These are phyloP conservation scores for Myotis davidii DNA, from an alignment of 2,113 vertebrate genomes.

Conservation along the genomic window DNA sequence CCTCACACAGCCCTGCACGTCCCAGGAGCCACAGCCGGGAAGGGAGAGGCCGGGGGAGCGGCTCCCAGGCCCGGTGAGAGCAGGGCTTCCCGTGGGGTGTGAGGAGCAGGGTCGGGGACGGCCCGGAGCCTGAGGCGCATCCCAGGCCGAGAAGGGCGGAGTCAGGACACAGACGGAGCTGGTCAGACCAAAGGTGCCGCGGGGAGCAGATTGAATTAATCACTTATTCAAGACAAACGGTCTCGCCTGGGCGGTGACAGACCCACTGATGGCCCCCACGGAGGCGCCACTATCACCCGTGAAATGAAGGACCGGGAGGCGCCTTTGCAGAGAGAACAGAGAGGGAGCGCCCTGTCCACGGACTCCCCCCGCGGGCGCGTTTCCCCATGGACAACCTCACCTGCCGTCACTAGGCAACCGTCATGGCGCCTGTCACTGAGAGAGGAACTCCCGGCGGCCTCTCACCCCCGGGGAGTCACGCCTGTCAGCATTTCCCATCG, in stretches of 20 bases:
- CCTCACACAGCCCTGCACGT: no score
- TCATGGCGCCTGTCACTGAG: neutral
- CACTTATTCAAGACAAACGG: neutral
- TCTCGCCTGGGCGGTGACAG: neutral
- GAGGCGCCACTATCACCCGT: fast-evolving
- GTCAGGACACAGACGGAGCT: no score
- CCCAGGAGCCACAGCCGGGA: no score
- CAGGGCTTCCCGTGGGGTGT: no score
- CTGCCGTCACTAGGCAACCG: constrained; percentile 52
- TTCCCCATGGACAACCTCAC: neutral
- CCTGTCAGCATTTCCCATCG: neutral
- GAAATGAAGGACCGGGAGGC: neutral
- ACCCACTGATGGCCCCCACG: fast-evolving
- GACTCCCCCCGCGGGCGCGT: neutral
- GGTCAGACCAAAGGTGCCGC: neutral
- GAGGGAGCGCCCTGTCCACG: neutral
- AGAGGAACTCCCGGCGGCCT: neutral
- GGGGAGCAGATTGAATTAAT: neutral
- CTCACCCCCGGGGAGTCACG: fast-evolving
- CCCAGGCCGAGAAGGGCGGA: no score
- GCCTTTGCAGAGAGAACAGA: neutral
- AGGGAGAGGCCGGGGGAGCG: no score
- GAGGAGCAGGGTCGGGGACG: no score
- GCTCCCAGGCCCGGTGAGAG: fast-evolving
- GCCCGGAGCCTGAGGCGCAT: no score